Evolutionary conservation across 2,113 vertebrate genomes (phyloP), one percentile per base, ranked within the genome.

Genomic region (Phylloscopus trochilus): DNA sequence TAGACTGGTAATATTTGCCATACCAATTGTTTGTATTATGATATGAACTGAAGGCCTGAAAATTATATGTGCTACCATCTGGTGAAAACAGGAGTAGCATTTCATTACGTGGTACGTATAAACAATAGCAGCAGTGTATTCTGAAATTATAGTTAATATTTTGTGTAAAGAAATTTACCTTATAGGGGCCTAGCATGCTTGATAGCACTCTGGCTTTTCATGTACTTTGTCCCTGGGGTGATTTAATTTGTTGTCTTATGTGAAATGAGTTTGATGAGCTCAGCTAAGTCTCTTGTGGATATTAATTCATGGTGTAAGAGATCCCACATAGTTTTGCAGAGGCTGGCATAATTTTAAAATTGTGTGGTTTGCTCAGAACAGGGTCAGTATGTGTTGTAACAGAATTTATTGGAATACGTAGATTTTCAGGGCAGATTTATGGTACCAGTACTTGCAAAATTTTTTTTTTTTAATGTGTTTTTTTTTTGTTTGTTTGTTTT

Each of bases 261-360:
- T 98, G 98, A 98, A 98, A 98, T 97, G 98, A 98, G 98, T 98
- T 97, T 98, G 97, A 98, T 98, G 98, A 98, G 97, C 97, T 98
- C 97, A 90, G 97, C 97, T 97, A 94, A 87, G 95, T 98, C 98
- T 97, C 98, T 95, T 30, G 96, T 98, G 98, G 97, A 93, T 97
- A 97, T 97, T 98, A 98, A 97, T 98, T 98, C 98, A 96, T 80
- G 91, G 97, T 95, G 96, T 97, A 97, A 97, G 97, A 97, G 94
- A 98, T 97, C 95, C 94, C 96, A 97, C 96, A 90, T 97, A 97
- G 97, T 98, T 98, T 97, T 97, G 95, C 97, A 96, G 96, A 70
- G 95, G 89, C 96, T 96, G 97, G 95, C 92, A 91, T 95, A 68
- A 97, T 98, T 97, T 96, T 92, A 91, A 97, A 94, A 93, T 87